phyloP scores from a whole-genome alignment of 2,113 vertebrate species.

The Gnathonemus echidnorhynchus region DNA sequence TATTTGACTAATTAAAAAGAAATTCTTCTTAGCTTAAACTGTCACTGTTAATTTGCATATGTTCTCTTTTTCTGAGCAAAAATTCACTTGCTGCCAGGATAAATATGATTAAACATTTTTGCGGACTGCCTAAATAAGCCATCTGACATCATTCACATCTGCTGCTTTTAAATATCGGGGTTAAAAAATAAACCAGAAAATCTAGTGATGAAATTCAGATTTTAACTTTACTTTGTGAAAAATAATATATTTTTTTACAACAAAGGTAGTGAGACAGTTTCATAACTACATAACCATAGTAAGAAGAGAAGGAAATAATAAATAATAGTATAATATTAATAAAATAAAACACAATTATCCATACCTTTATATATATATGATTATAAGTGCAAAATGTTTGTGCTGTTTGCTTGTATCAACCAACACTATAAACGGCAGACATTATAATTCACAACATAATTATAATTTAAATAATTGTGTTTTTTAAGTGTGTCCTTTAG shows the following conservation, averaged over 20 bases:
- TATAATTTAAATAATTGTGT: background rate
- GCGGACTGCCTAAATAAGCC: background rate
- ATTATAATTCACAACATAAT: background rate
- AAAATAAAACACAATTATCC: background rate
- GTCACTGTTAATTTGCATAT: background rate
- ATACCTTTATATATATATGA: background rate
- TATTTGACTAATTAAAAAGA: too few species aligned
- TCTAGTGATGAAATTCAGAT: background rate
- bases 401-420: background rate
- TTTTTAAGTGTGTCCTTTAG: background rate
- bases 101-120: background rate
- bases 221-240: background rate
- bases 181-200: background rate
- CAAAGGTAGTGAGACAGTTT: slow-evolving; percentile 5
- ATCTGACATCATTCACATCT: background rate
- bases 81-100: background rate
- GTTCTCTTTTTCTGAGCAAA: background rate
- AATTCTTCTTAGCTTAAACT: background rate
- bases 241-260: background rate
- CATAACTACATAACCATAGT: background rate
- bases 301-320: slow-evolving; percentile 12
- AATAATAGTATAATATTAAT: background rate
- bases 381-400: background rate
- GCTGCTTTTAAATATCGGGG: background rate
- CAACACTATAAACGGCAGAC: background rate